Conservation (phyloP, 2,797 vertebrate species). For the Miichthys miiuy region DNA sequence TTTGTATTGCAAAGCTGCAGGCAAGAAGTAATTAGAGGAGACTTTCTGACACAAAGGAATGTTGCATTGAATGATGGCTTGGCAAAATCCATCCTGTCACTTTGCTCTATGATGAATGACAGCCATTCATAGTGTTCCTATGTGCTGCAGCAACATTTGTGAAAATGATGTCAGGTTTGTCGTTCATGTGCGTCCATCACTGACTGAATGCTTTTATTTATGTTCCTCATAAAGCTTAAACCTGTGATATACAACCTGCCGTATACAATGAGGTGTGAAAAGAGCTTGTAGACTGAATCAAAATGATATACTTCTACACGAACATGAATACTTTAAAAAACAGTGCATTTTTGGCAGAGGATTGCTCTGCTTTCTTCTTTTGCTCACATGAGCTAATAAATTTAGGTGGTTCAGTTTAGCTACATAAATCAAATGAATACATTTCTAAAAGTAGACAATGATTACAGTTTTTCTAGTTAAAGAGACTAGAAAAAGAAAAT, state of each 20-base stretch:
- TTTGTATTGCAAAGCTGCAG: conserved; percentile 79
- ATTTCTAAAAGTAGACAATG: background rate
- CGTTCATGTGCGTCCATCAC: background rate
- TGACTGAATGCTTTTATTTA: conserved; percentile 22
- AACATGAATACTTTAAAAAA: background rate
- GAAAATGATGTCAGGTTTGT: background rate
- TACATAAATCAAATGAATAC: background rate
- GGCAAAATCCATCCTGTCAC: conserved; percentile 54
- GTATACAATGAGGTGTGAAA: background rate
- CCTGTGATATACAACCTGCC: background rate
- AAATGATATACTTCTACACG: background rate
- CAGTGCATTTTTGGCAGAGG: background rate
- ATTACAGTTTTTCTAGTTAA: background rate
- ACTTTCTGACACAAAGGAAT: conserved; percentile 88
- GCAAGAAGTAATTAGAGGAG: conserved; percentile 81
- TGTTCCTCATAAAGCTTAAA: background rate
- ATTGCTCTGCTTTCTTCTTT: background rate
- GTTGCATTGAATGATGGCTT: conserved; percentile 77
- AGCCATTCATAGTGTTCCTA: conserved; percentile 22
- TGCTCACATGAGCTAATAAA: background rate
- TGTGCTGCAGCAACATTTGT: conserved; percentile 12
- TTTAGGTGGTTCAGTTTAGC: background rate
- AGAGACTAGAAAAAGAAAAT: background rate
- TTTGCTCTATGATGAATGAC: conserved; percentile 52
- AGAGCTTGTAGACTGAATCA: background rate